phyloP scores from a whole-genome alignment of 2,113 vertebrate genomes.

The Forbesichthys agassizii region DNA sequence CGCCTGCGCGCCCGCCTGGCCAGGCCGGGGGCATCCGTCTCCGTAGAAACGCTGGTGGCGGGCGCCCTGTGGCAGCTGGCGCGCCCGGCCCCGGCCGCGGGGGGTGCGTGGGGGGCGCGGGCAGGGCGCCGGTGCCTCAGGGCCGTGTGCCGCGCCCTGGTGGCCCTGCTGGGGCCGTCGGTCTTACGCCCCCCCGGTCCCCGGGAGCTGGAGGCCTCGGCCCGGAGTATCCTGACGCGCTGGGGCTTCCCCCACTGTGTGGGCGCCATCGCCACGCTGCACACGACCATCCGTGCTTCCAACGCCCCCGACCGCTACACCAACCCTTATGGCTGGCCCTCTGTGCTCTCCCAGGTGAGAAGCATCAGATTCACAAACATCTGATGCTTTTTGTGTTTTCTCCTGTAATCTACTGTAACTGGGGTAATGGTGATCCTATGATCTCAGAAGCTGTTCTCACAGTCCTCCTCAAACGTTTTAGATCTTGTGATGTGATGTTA shows the following conservation, averaged over 20 bases:
- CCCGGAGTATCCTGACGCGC: conserved; percentile 58
- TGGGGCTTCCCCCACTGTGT: conserved; percentile 79
- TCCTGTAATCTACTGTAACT: too few species aligned
- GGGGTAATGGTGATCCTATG: too few species aligned
- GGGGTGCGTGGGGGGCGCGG: conserved; percentile 77
- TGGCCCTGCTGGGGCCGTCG: conserved; percentile 69
- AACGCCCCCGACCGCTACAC: conserved; percentile 70
- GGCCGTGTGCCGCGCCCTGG: conserved; percentile 80
- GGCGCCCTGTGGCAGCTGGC: conserved; percentile 80
- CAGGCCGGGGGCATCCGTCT: conserved; percentile 78
- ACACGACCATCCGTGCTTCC: conserved; percentile 78
- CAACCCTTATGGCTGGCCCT: conserved; percentile 80
- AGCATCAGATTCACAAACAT: too few species aligned
- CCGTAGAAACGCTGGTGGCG: conserved; percentile 79
- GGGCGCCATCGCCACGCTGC: conserved; percentile 72
- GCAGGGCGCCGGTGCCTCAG: conserved; percentile 76
- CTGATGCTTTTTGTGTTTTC: too few species aligned
- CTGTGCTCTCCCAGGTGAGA: conserved; percentile 70
- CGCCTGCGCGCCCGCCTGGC: conserved; percentile 75
- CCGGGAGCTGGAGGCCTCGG: conserved; percentile 68
- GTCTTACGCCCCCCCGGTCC: conserved; percentile 68
- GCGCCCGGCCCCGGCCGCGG: conserved; percentile 56
- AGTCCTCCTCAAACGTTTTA: too few species aligned
- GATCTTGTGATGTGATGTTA: too few species aligned
- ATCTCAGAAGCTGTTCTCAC: too few species aligned